Conservation (phyloP, 2,888 invertebrate species). For the Thyatira batis region DNA sequence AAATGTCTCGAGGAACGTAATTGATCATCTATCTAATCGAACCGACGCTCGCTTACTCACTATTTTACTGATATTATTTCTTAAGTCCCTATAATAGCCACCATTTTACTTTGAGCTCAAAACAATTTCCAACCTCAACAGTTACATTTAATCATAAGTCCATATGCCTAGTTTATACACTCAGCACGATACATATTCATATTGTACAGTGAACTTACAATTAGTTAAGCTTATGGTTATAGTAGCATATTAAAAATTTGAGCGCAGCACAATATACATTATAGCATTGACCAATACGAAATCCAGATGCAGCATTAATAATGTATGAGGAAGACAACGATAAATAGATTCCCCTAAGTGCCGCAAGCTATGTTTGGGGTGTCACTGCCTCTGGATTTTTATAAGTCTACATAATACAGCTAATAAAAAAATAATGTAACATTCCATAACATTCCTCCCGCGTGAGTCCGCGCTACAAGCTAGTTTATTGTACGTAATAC, state of each 20-base stretch:
- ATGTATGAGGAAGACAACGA: too few relatives aligned
- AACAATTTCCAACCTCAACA: not conserved
- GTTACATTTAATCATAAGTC: not conserved
- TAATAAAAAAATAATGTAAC: not conserved
- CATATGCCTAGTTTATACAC: not conserved
- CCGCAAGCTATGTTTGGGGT: too few relatives aligned
- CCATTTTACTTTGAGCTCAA: not conserved
- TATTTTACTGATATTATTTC: not conserved
- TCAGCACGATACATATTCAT: not conserved
- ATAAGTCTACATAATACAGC: not conserved
- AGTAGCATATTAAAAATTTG: slow-evolving; percentile 17
- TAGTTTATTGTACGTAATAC: slow-evolving; percentile 19
- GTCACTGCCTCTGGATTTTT: too few relatives aligned
- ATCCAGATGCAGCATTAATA: too few relatives aligned
- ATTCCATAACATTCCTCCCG: not conserved
- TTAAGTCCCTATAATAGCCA: not conserved
- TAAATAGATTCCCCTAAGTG: too few relatives aligned
- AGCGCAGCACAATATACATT: slow-evolving; percentile 19
- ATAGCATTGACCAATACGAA: too few relatives aligned
- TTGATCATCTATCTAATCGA: not conserved
- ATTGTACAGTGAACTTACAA: not conserved
- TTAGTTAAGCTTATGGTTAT: not conserved
- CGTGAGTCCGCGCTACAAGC: not conserved
- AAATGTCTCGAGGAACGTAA: too few relatives aligned
- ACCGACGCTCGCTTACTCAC: not conserved